Conservation (phyloP, 37 sponge, comb jelly and placozoan species). For the Corticium candelabrum region DNA sequence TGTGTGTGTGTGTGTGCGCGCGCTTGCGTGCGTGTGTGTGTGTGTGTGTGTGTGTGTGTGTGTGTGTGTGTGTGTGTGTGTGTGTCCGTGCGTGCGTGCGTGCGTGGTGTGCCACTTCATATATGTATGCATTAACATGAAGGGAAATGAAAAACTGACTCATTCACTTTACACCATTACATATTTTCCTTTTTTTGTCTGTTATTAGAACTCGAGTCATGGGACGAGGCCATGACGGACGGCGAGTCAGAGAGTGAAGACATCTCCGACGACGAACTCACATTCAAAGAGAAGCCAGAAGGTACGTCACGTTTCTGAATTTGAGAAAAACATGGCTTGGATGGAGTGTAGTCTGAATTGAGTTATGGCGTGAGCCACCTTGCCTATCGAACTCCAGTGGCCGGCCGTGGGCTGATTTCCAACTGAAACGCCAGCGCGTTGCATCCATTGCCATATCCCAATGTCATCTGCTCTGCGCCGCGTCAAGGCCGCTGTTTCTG, state of each 20-base stretch:
- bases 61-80: too few relatives aligned
- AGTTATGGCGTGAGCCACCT: conserved; percentile 67
- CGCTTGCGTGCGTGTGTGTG: too few relatives aligned
- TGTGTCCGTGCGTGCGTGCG: too few relatives aligned
- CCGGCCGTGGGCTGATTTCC: conserved; percentile 55
- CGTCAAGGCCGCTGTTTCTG: conserved; percentile 51
- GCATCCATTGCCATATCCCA: background rate
- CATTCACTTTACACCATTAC: too few relatives aligned
- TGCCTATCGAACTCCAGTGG: conserved; percentile 57
- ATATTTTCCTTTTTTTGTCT: too few relatives aligned
- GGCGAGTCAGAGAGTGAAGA: background rate
- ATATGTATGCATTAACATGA: too few relatives aligned
- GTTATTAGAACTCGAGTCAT: background rate
- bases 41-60: too few relatives aligned
- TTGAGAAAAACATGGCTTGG: conserved; percentile 44
- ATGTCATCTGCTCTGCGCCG: background rate
- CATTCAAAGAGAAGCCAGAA: too few relatives aligned
- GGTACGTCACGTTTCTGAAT: too few relatives aligned
- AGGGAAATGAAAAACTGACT: too few relatives aligned
- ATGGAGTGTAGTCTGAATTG: conserved; percentile 89
- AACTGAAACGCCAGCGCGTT: background rate
- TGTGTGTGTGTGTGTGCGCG: too few relatives aligned
- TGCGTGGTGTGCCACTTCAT: too few relatives aligned
- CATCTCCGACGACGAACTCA: background rate
- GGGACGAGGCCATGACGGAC: background rate